Percentiles rank a stretch among this genome's conserved stretches.
phyloP scores from a whole-genome alignment of 2,888 invertebrate genomes.

The Caenorhabditis afra region DNA sequence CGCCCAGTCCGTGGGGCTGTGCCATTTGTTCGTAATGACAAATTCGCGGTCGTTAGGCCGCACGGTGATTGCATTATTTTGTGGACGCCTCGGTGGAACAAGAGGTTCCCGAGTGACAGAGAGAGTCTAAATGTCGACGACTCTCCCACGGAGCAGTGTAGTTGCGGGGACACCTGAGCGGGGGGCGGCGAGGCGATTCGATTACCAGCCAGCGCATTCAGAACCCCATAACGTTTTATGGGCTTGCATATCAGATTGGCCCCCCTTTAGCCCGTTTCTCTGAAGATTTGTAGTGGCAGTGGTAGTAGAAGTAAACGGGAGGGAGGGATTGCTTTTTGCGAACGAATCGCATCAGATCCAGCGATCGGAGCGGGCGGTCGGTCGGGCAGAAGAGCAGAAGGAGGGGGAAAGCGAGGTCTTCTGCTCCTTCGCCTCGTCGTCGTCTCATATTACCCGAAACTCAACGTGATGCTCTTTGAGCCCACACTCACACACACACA shows the following conservation, averaged over 20 bases:
- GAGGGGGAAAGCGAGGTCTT: constrained; percentile 11
- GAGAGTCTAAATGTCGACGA: constrained; percentile 47
- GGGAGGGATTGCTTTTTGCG: too few species aligned
- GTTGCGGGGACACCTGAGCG: constrained; percentile 29
- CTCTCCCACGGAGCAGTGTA: constrained; percentile 30
- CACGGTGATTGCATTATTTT: constrained; percentile 53
- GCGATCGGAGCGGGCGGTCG: constrained; percentile 11
- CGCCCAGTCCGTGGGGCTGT: too few species aligned
- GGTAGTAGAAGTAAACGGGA: too few species aligned
- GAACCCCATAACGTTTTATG: constrained; percentile 45
- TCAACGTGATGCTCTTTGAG: constrained; percentile 60
- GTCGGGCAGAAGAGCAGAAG: constrained; percentile 21
- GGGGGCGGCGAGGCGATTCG: too few species aligned
- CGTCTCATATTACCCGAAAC: constrained; percentile 61
- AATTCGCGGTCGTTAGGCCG: constrained; percentile 45
- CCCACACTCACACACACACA: constrained; percentile 25
- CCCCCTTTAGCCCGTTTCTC: background rate
- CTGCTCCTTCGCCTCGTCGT: constrained; percentile 51
- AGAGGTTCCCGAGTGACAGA: constrained; percentile 3
- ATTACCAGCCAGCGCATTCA: constrained; percentile 29
- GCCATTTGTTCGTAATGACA: constrained; percentile 56
- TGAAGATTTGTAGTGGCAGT: too few species aligned
- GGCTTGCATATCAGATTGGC: constrained; percentile 39
- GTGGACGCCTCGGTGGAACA: constrained; percentile 15
- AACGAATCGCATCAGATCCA: constrained; percentile 3